Conservation (phyloP, 2,113 vertebrate genomes). For the Haemorhous mexicanus region DNA sequence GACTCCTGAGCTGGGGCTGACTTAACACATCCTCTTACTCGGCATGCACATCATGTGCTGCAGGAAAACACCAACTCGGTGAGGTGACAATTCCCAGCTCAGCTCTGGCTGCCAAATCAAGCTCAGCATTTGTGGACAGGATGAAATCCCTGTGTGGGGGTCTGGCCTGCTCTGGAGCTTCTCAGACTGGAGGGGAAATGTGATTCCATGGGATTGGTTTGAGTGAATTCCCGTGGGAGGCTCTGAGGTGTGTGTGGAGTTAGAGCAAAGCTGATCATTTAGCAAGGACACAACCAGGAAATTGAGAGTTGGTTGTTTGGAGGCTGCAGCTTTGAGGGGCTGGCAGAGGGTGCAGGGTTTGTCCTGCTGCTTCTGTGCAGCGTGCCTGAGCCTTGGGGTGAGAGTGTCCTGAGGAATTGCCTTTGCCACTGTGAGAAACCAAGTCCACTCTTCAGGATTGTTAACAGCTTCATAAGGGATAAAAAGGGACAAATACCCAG, state of each 20-base stretch:
- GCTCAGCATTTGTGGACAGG: neutral
- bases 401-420: too few relatives aligned
- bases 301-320: neutral
- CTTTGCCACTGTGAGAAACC: neutral
- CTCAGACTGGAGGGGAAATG: neutral
- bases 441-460: neutral
- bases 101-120: neutral
- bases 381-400: too few relatives aligned
- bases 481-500: neutral
- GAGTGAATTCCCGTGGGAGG: neutral
- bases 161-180: neutral
- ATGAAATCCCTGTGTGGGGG: neutral
- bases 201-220: neutral
- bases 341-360: too few relatives aligned
- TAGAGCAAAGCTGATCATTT: neutral
- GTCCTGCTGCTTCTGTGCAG: too few relatives aligned
- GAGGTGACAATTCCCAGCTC: neutral
- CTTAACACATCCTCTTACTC: neutral
- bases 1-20: conserved; percentile 25
- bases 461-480: neutral
- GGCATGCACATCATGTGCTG: neutral
- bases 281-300: too few relatives aligned
- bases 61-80: neutral
- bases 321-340: neutral
- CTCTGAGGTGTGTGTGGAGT: neutral